Base-by-base conservation (phyloP, 2,888 invertebrate species). In the Bursaphelenchus okinawaensis region DNA sequence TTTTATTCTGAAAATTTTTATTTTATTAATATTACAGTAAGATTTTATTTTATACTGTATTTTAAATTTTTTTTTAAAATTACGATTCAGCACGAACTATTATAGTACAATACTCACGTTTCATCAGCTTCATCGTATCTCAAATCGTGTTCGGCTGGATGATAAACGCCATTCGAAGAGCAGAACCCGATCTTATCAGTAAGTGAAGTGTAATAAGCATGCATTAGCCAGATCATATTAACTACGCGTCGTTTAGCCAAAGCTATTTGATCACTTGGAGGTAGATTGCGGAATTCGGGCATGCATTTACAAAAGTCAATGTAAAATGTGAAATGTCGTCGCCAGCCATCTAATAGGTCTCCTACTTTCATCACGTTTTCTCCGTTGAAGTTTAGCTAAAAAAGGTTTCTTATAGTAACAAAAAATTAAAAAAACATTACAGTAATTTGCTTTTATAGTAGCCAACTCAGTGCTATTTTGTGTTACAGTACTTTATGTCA, bases 261-360 rank as follows among this genome's bases (percentile, higher is more conserved):
- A 3, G 63, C 55, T 16, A 73, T 62, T 58, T 62, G 60, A 57
- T 72, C 72, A 6, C 22, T 27, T 12, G 40, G 26, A 22, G 19
- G 9, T 22, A 72, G 58, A 2, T 40, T 22, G 23, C 28, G n/a
- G 40, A 72, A 75, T 7, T 67, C 74, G 6, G 55, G 57, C 22
- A 72, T 31, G 12, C 54, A 56, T 7, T 29, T 40, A 22, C 56
- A 31, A 63, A 69, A 72, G 57, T 72, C 72, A 6, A 65, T 67
- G 31, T 63, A 72, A 52, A 59, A 72, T 22, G 64, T 63, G 60
- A 72, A 72, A 51, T 75, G 62, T 24, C 72, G 50, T 9, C 71
- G 61, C 72, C 72, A 72, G 7, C 72, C 72, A 29, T 72, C 68
- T 16, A 72, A 65, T 29, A 73, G 62, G 23, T 65, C 20, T 9